Evolutionary conservation across 37 sponge, comb jelly and placozoan genomes (phyloP), one percentile per base, ranked within the genome.

Genomic region (Bolinopsis microptera): DNA sequence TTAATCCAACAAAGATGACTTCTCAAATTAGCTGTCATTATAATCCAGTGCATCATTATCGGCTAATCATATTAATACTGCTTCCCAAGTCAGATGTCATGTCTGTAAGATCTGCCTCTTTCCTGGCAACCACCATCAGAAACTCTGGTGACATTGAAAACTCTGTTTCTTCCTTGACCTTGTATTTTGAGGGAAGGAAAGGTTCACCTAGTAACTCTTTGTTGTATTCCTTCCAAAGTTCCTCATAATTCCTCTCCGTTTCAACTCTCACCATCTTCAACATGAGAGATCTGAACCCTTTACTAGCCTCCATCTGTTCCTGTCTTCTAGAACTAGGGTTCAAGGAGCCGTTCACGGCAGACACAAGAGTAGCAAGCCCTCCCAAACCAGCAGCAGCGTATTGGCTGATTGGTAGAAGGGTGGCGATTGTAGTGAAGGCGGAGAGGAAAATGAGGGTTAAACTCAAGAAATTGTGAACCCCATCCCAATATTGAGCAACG

Each of bases 261-360:
- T 67, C 92, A 41, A 90, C 92, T 67, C 67, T 24, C 25, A 90
- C 92, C 92, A 90, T 61, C 92, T 67, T 61, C 92, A 90, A 38
- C 92, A 90, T 90, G 26, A 77, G 80, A 77, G 80, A 34, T 32
- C 80, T 27, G 80, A 77, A 77, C 3, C 80, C 80, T 36, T 32
- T 77, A 32, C 80, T 77, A 1, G 80, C 28, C 32, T 77, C 80
- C 80, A 77, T 77, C 80, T 77, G 80, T 32, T 77, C 35, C 80
- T 77, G 80, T 3, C 80, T 27, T 36, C 80, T 27, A 32, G 27
- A 16, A 32, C 33, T 32, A 27, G 80, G 80, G 18, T 77, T 27
- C 0, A 77, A 36, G 3, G 80, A 77, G 36, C 80, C 80, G 34
- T 34, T 77, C 1, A 77, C 33, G 1, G 80, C 80, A 36, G 80